A percentile compares a stretch with the other conserved stretches of the same genome.
Conservation (phyloP, 2,797 vertebrate species). For the Ciconia nigra region DNA sequence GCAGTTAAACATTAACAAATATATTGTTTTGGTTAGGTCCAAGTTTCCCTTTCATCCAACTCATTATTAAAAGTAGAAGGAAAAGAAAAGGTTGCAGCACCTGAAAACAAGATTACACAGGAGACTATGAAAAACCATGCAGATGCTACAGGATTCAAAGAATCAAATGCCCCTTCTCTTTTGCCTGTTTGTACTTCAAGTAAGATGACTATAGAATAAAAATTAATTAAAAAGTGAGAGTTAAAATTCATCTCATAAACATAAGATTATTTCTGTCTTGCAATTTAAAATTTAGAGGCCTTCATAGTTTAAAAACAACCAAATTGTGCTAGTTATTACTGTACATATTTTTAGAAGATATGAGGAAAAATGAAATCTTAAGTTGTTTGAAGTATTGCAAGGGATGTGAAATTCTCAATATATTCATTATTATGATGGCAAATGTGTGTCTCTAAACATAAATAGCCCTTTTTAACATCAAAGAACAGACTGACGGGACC, state of each 20-base stretch:
- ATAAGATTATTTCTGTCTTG: background rate
- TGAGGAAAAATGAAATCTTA: background rate
- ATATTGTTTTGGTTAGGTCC: conserved; percentile 66
- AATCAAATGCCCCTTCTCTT: conserved; percentile 67
- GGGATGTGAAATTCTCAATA: background rate
- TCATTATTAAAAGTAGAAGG: conserved; percentile 51
- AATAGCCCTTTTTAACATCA: background rate
- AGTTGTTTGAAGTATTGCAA: background rate
- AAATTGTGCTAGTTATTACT: background rate
- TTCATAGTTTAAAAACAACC: background rate
- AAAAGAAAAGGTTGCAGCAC: conserved; percentile 66
- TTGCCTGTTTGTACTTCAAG: conserved; percentile 69
- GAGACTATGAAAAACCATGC: conserved; percentile 63
- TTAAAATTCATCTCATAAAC: background rate
- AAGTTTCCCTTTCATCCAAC: conserved; percentile 39
- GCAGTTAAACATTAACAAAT: background rate
- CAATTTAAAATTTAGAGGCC: background rate
- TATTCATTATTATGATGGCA: background rate
- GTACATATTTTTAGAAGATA: background rate
- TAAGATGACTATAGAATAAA: conserved; percentile 59
- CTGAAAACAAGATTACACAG: conserved; percentile 65
- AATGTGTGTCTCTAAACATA: background rate
- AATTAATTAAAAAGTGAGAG: background rate
- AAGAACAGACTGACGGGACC: background rate
- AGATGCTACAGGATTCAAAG: conserved; percentile 61